These are phyloP conservation scores for Eriosoma lanigerum DNA, from an alignment of 1,140 invertebrate species.

Conservation along the genomic window DNA sequence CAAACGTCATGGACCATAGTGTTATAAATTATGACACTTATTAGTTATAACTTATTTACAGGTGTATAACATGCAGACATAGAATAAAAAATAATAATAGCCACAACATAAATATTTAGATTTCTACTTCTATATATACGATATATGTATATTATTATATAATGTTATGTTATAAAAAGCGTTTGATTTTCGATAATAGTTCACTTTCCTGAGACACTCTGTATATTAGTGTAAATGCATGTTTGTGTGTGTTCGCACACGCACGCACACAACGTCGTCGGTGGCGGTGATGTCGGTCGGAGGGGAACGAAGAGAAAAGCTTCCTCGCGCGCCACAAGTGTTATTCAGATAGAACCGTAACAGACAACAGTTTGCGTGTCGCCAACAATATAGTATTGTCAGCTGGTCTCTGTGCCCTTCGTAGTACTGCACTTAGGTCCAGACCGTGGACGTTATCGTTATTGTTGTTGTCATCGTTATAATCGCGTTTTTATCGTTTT, in stretches of 20 bases:
- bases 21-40: no score
- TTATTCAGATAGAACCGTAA: slow-evolving; percentile 3
- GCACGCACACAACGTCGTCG: neutral
- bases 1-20: no score
- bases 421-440: neutral
- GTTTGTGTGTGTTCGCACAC: neutral
- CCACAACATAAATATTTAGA: no score
- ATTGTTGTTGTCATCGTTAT: neutral
- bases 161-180: no score
- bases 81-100: no score
- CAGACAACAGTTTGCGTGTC: slow-evolving; percentile 13
- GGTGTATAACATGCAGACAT: no score
- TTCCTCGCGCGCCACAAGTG: slow-evolving; percentile 42
- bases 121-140: no score
- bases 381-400: neutral
- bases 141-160: no score
- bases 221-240: neutral
- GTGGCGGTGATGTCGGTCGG: no score
- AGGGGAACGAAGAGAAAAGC: neutral
- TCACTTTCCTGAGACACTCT: neutral
- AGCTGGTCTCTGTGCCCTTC: neutral
- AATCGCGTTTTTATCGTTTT: neutral
- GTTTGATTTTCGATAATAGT: neutral
- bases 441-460: neutral
- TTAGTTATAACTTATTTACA: no score